Evolutionary conservation across 2,113 vertebrate species (phyloP), one percentile per base, ranked within the genome.

Genomic region (Oriolus oriolus): DNA sequence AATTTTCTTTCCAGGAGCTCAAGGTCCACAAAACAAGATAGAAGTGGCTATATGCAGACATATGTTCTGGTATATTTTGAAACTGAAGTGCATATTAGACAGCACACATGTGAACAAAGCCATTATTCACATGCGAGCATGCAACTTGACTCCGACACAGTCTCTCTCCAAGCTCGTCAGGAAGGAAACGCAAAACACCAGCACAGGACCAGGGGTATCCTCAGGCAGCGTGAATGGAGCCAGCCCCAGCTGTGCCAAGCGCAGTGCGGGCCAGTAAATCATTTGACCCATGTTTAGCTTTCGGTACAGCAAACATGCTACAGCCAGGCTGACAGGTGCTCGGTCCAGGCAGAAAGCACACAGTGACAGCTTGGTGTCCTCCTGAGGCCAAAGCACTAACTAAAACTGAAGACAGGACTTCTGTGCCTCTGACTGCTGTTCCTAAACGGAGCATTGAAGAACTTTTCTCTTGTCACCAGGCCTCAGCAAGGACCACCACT

Each of bases 101-200:
- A 57, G 37, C 23, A 14, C 4, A 6, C 0, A 0, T 35, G 31
- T 59, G 69, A 61, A 65, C 41, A 76, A 73, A 64, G 44, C 26
- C 53, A 30, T 56, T 59, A 59, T 23, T 80, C 57, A 23, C 57
- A 16, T 7, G 10, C 0, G 0, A 78, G n/a, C 7, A 1, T 33
- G 19, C 6, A 28, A 10, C 0, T 0, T 24, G 64, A 45, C 31
- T 47, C 76, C 64, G 53, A 59, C 17, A 27, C 30, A 57, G 41
- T 47, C 42, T 54, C 39, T 49, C 47, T 76, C 44, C 31, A 23
- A 50, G 39, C 30, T 83, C 16, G 13, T 63, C 16, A 9, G 27
- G 57, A 83, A 76, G 20, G 44, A 49, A 69, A 87, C 16, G 15
- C 39, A 70, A 41, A 89, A 44, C 16, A 56, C 16, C 9, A 71